phyloP scores from a whole-genome alignment of 1,140 invertebrate genomes.

The Hycleus phaleratus region DNA sequence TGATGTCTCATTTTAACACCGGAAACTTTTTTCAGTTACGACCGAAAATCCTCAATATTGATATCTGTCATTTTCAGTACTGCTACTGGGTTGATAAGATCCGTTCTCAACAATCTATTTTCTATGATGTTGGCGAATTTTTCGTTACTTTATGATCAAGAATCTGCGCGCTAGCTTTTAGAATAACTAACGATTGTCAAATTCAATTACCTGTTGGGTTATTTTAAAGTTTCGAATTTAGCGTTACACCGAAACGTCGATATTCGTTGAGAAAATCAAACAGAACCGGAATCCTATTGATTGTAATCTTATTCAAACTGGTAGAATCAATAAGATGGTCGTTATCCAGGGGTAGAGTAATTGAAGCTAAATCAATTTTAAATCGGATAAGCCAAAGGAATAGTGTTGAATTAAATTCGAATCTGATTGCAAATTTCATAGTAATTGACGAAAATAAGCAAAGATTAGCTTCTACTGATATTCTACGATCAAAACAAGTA shows the following conservation, averaged over 20 bases:
- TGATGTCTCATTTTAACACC: background rate
- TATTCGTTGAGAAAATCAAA: constrained; percentile 57
- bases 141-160: background rate
- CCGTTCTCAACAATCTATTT: background rate
- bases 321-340: constrained; percentile 69
- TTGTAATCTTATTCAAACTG: constrained; percentile 53
- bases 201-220: constrained; percentile 63
- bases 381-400: background rate
- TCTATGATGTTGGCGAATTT: background rate
- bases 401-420: background rate
- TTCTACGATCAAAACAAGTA: constrained; percentile 26
- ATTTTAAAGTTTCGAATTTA: constrained; percentile 62
- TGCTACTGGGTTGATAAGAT: background rate
- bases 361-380: constrained; percentile 46
- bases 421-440: background rate
- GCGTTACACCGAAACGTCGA: constrained; percentile 63
- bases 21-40: background rate
- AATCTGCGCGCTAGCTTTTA: constrained; percentile 31
- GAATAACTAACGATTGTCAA: constrained; percentile 60
- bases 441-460: background rate
- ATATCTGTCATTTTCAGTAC: background rate
- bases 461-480: background rate
- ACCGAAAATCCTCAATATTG: background rate
- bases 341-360: constrained; percentile 56
- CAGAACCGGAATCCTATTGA: constrained; percentile 53